Evolutionary conservation across 2,888 invertebrate genomes (phyloP), one percentile per base, ranked within the genome.

Genomic region (Parnassius smintheus): DNA sequence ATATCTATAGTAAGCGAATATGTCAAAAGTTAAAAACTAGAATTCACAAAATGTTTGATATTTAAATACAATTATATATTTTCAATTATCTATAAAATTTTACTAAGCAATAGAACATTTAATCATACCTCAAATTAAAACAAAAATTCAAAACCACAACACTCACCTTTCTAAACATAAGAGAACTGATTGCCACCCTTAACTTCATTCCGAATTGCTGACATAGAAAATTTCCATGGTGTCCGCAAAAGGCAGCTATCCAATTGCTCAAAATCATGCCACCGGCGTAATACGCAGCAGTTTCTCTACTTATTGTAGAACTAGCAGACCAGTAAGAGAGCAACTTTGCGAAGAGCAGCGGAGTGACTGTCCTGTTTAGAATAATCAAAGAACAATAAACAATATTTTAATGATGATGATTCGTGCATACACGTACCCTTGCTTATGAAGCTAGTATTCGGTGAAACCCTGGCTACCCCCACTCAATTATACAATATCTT

Each of bases 201-300:
- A 96, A 85, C 75, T 94, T 92, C 95, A 96, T 95, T 46, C 96
- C 96, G 12, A 94, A 91, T 74, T 95, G 94, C 72, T 93, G 92
- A 44, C 93, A 88, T 53, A 92, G 93, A 73, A 95, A 93, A 79
- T 94, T 94, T 67, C 94, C 95, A 1, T 96, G 96, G 80, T 97
- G 96, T 72, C 94, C 93, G 61, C 93, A 88, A 60, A 94, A 82
- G 0, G 93, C 92, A 3, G 94, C 93, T 50, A 93, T 76, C 69
- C 92, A 69, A 68, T 89, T 91, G 25, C 73, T 67, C 0, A 91
- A 25, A 57, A 95, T 91, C 85, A 92, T 83, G 44, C 77, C 76
- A 0, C 78, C 69, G 82, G 91, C 77, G 74, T 93, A 94, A 69
- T 92, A 90, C 12, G 94, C 81, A 0, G 95, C 95, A 0, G 93